Base-by-base conservation (phyloP, 2,888 invertebrate genomes). In the Acleris emargana region DNA sequence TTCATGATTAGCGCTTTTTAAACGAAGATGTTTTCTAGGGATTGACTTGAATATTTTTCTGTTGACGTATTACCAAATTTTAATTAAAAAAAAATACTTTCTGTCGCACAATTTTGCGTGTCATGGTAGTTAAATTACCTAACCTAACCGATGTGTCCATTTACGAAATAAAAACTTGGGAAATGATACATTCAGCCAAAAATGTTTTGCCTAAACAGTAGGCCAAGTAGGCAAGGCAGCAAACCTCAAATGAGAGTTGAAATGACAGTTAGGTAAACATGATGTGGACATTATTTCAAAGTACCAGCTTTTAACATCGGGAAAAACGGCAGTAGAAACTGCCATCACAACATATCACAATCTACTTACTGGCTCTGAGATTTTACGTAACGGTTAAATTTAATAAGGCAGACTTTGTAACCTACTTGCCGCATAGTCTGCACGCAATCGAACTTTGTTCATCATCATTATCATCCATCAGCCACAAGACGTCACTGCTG, bases 331-430 rank as follows among this genome's bases (percentile, higher is more conserved):
- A 47, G 47, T 49, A 22, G 42, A 9, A 42, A 64, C 49, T 59
- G 64, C 54, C 54, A 54, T 64, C 59, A 64, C 60, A 60, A 66
- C 60, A 57, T 60, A 55, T 66, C 64, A 60, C 51, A 45, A 57
- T 52, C 57, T 52, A 52, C 60, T 66, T 47, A 57, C 60, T 45
- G 45, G 61, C 61, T 66, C 38, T 28, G 28, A 60, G 55, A 57
- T 57, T 66, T 66, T 61, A 66, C 50, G 61, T 52, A 47, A 45
- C 57, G 42, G 32, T 66, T 52, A 66, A 57, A 66, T 60, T 51
- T 66, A 60, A 66, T 66, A 61, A 66, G 54, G 43, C 49, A 60
- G 45, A 61, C 66, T 61, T 51, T 57, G 60, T 60, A 51, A 60
- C 61, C 2, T 18, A 22, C 13, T 50, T 50, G 9, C 50, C 11